Base-by-base conservation (phyloP, 2,888 invertebrate species). In the Parnassius orleans region DNA sequence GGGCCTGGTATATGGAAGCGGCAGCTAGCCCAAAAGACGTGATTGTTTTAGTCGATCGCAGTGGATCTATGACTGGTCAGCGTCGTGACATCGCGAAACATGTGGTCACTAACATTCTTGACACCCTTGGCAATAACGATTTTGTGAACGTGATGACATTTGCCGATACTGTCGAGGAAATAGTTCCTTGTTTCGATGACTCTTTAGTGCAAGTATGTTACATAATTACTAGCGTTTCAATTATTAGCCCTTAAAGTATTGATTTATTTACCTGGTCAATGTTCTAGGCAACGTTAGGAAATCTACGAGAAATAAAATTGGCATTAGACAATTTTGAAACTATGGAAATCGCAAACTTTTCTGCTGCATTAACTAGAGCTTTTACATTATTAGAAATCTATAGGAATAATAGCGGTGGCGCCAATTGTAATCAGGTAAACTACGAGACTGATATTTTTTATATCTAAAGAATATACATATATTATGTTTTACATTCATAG, bases 1-100 rank as follows among this genome's bases (percentile, higher is more conserved):
- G 98, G 73, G 96, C 96, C 59, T 99, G 99, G 99, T 99, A 97
- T 85, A 98, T 99, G 84, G 97, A 98, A 87, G 99, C 99, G 2
- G 99, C 99, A 10, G 97, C 98, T 10, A 98, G 98, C 80, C 98
- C 99, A 1, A 99, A 99, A 90, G 99, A 99, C 86, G 92, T 97
- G 15, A 95, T 94, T 61, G 92, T 98, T 72, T 92, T 98, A 72
- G 94, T 98, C 68, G 98, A 98, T 83, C 94, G 95, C 52, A 97
- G 97, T 76, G 98, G 98, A 63, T 97, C 97, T 67, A 98, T 98
- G 98, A 96, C 95, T 57, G 98, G 98, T 12, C 93, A 94, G 86
- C 92, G 95, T 72, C 94, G 96, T 76, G 97, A 98, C 87, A 98
- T 99, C 72, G 98, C 98, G 60, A 94, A 95, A 82, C 96, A 96